Conservation (phyloP, 2,113 vertebrate genomes). For the Ameiurus melas region DNA sequence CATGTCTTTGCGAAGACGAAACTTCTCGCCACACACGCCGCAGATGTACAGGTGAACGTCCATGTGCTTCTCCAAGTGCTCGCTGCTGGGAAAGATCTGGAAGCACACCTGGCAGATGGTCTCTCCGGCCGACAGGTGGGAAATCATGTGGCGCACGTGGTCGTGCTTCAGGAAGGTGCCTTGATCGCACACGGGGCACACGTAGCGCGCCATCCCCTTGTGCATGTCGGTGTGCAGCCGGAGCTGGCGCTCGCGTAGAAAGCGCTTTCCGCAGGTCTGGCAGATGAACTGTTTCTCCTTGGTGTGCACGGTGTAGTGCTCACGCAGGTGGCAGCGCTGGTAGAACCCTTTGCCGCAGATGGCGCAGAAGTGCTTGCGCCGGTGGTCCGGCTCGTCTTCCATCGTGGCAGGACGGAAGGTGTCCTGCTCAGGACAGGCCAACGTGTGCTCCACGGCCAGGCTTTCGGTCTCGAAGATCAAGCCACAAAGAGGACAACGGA, state of each 20-base stretch:
- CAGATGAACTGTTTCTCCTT: constrained; percentile 99
- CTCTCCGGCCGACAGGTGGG: constrained; percentile 92
- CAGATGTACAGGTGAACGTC: constrained; percentile 98
- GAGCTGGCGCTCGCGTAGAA: constrained; percentile 93
- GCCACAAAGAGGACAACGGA: constrained; percentile 89
- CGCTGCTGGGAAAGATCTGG: constrained; percentile 93
- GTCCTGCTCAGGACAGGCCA: constrained; percentile 88
- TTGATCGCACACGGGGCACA: constrained; percentile 97
- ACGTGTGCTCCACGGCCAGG: constrained; percentile 87
- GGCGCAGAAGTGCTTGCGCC: constrained; percentile 95
- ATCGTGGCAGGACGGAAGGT: constrained; percentile 80
- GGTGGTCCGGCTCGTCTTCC: constrained; percentile 89
- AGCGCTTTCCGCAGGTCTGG: constrained; percentile 97
- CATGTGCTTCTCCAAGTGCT: constrained; percentile 96
- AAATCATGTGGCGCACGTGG: constrained; percentile 98
- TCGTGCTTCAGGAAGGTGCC: constrained; percentile 99
- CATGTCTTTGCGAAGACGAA: constrained; percentile 98
- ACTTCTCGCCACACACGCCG: constrained; percentile 96
- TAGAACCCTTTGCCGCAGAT: constrained; percentile 97
- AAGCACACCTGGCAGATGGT: constrained; percentile 99
- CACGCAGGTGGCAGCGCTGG: constrained; percentile 96
- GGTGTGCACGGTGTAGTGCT: constrained; percentile 98
- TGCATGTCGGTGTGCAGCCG: constrained; percentile 98
- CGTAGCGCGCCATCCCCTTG: constrained; percentile 96
- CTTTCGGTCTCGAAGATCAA: constrained; percentile 88